Conservation (phyloP, 35 echinoderm and acorn worm species). For the Ophioderma brevispina region DNA sequence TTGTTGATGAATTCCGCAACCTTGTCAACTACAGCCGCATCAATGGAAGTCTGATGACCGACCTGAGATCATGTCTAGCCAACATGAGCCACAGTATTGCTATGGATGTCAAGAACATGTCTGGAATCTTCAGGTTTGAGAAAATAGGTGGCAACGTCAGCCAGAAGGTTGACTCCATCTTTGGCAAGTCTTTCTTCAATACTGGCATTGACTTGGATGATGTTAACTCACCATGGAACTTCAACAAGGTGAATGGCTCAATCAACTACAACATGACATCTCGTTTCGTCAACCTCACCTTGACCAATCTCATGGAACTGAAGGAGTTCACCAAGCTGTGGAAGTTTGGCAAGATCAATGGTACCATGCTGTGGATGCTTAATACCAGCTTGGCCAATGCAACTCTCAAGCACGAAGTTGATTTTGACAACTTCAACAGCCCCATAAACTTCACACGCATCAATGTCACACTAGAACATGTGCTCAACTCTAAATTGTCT, state of each 20-base stretch:
- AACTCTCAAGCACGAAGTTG: conserved; percentile 10
- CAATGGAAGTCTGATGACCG: conserved; percentile 13
- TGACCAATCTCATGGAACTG: conserved; percentile 12
- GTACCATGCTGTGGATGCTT: background rate
- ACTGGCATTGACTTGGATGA: background rate
- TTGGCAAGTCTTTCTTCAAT: conserved; percentile 14
- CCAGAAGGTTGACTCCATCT: conserved; percentile 8
- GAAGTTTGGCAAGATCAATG: conserved; percentile 17
- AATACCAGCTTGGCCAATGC: conserved; percentile 22
- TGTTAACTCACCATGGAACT: conserved; percentile 27
- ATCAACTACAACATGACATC: conserved; percentile 30
- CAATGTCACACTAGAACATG: background rate
- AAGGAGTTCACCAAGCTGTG: background rate
- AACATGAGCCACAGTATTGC: conserved; percentile 7
- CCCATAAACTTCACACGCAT: conserved; percentile 8
- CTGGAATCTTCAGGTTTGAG: conserved; percentile 34
- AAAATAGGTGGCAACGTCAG: background rate
- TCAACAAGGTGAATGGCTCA: conserved; percentile 29
- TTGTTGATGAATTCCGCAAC: conserved; percentile 17
- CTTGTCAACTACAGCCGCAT: conserved; percentile 25
- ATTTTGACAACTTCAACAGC: conserved; percentile 43
- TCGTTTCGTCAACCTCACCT: conserved; percentile 17
- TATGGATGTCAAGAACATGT: conserved; percentile 24
- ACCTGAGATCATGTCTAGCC: background rate
- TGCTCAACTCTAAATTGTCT: background rate